These are phyloP conservation scores for Drosophila kikkawai DNA, from an alignment of 1,140 invertebrate genomes.

Conservation along the genomic window DNA sequence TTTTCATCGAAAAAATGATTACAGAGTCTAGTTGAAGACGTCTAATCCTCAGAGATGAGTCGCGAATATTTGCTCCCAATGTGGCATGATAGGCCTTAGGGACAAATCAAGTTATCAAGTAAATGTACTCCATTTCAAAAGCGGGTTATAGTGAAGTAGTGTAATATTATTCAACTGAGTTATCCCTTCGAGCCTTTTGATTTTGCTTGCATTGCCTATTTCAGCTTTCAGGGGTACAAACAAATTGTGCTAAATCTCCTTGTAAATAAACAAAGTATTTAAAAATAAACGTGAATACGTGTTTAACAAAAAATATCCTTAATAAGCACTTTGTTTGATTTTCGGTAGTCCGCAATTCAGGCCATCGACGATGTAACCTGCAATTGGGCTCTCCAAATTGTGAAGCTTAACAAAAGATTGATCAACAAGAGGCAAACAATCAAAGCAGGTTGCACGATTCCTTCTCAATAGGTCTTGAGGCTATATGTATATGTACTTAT, in stretches of 20 bases:
- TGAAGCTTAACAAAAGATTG: slow-evolving; percentile 32
- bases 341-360: slow-evolving; percentile 16
- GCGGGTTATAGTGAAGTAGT: slow-evolving; percentile 22
- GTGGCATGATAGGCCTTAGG: slow-evolving; percentile 10
- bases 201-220: slow-evolving; percentile 29
- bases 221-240: slow-evolving; percentile 32
- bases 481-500: slow-evolving; percentile 49
- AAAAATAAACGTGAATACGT: slow-evolving; percentile 31
- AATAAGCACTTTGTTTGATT: slow-evolving; percentile 35
- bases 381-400: neutral
- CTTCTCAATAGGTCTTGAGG: slow-evolving; percentile 42
- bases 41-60: slow-evolving; percentile 18
- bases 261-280: slow-evolving; percentile 35
- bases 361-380: neutral
- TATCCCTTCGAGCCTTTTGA: slow-evolving; percentile 26
- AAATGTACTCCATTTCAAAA: slow-evolving; percentile 16
- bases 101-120: slow-evolving; percentile 6
- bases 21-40: slow-evolving; percentile 23
- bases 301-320: slow-evolving; percentile 30
- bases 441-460: slow-evolving; percentile 23
- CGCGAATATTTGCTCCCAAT: slow-evolving; percentile 38
- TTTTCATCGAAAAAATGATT: slow-evolving; percentile 34
- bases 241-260: slow-evolving; percentile 45
- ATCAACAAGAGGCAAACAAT: slow-evolving; percentile 37
- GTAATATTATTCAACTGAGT: slow-evolving; percentile 14